Conservation (phyloP, 2,797 vertebrate genomes). For the Xerus rutilus region DNA sequence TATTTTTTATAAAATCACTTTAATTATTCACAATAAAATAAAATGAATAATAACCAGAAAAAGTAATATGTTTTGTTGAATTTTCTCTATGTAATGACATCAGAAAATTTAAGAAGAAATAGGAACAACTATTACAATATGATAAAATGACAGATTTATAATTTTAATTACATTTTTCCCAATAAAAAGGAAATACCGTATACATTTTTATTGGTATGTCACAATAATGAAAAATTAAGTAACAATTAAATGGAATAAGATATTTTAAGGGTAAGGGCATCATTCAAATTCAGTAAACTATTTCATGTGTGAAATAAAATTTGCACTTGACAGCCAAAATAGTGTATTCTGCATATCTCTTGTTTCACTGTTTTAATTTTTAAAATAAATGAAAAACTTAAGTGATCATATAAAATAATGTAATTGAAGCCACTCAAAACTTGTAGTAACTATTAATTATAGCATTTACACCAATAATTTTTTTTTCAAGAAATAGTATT, state of each 20-base stretch:
- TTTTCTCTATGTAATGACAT: background rate
- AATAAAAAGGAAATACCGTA: background rate
- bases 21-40: background rate
- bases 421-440: background rate
- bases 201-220: background rate
- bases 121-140: background rate
- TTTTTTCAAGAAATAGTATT: background rate
- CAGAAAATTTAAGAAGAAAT: background rate
- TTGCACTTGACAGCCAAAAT: background rate
- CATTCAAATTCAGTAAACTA: background rate
- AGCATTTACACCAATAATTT: background rate
- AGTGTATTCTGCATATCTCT: background rate
- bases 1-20: constrained; percentile 8
- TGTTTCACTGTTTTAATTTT: background rate
- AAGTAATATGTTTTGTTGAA: background rate
- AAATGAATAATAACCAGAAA: background rate
- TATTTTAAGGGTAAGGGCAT: background rate
- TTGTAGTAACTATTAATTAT: background rate
- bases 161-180: constrained; percentile 12
- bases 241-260: background rate
- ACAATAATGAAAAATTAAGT: background rate
- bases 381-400: background rate
- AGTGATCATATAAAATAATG: background rate
- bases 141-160: background rate
- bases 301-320: background rate